phyloP scores from a whole-genome alignment of 2,888 invertebrate species.

The Drosophila emarginata region DNA sequence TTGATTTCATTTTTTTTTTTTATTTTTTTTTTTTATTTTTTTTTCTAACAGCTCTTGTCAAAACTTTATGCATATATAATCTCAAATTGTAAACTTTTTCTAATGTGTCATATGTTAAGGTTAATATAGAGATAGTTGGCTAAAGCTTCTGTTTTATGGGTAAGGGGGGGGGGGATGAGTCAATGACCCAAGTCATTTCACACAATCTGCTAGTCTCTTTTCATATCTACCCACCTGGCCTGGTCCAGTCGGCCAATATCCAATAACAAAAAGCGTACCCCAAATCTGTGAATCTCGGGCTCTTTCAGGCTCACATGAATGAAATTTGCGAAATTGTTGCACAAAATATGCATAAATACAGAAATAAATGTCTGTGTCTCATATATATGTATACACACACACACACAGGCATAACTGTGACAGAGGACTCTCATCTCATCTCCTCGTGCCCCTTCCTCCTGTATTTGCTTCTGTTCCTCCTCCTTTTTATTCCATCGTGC shows the following conservation, averaged over 20 bases:
- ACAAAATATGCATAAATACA: conserved; percentile 73
- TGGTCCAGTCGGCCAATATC: not conserved
- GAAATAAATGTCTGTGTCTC: conserved; percentile 62
- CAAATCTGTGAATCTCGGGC: conserved; percentile 39
- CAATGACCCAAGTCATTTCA: conserved; percentile 7
- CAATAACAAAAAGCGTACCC: not conserved
- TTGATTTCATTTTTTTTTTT: too few species aligned
- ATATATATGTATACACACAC: conserved; percentile 22
- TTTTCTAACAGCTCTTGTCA: too few species aligned
- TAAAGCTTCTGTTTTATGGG: too few species aligned
- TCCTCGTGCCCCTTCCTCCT: not conserved
- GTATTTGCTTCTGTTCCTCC: too few species aligned
- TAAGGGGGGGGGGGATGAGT: too few species aligned
- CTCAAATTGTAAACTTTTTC: too few species aligned
- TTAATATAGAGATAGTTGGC: not conserved
- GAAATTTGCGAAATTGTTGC: conserved; percentile 49
- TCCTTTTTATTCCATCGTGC: not conserved
- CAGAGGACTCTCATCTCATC: too few species aligned
- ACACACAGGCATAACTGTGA: conserved; percentile 25
- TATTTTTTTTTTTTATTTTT: too few species aligned
- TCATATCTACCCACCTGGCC: not conserved
- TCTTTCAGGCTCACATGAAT: conserved; percentile 12
- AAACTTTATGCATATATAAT: too few species aligned
- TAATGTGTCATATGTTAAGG: not conserved
- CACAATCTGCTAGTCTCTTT: too few species aligned